Evolutionary conservation across 2,888 invertebrate genomes (phyloP).

Genomic region (Lasioglossum figueresi): DNA sequence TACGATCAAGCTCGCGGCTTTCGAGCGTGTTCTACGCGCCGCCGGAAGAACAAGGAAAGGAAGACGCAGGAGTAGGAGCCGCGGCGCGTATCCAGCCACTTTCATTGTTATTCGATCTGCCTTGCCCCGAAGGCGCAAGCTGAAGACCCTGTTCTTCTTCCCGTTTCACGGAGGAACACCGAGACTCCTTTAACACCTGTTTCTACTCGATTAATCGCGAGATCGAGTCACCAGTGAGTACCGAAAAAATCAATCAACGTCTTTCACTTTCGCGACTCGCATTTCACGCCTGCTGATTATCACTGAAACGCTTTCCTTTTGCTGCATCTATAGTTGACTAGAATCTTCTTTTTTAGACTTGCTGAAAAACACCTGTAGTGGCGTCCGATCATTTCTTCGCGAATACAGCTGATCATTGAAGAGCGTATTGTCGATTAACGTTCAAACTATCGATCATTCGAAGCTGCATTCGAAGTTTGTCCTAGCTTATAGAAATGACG

Average conservation of each 20-base stretch:
- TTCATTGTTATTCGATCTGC: conserved; percentile 81
- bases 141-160: conserved; percentile 24
- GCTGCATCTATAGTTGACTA: neutral
- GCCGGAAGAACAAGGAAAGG: conserved; percentile 58
- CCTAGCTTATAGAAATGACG: too few species aligned
- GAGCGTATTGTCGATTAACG: neutral
- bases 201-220: conserved; percentile 3
- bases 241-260: conserved; percentile 9
- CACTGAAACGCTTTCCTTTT: conserved; percentile 34
- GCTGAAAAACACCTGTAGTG: neutral
- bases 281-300: neutral
- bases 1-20: conserved; percentile 34
- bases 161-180: conserved; percentile 18
- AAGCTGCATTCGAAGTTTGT: neutral
- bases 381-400: neutral
- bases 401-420: neutral
- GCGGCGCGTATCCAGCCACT: conserved; percentile 74
- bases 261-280: conserved; percentile 1
- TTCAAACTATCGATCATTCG: neutral
- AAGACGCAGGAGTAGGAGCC: conserved; percentile 52
- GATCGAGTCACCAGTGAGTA: conserved; percentile 37
- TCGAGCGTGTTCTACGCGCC: conserved; percentile 27
- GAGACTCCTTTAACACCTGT: conserved; percentile 6
- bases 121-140: conserved; percentile 73
- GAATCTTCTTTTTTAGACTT: conserved; percentile 17